These are phyloP conservation scores for Parazoanthus darwini DNA, from an alignment of 92 coral and sea anemone genomes.

Conservation along the genomic window DNA sequence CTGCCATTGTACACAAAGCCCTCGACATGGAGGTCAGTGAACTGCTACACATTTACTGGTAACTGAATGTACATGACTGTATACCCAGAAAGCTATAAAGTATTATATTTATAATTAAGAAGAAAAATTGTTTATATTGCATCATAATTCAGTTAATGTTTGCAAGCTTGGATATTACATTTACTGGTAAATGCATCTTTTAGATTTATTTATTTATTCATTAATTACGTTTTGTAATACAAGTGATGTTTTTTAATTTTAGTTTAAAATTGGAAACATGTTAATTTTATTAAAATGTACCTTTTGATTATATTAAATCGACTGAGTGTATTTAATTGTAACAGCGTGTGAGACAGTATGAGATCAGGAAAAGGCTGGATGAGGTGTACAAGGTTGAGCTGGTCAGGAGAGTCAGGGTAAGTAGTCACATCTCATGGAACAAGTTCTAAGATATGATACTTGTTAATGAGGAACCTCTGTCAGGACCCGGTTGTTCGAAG, in stretches of 20 bases:
- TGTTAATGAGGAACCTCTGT: too few species aligned
- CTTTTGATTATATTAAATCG: neutral
- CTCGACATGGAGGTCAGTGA: conserved; percentile 89
- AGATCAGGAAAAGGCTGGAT: conserved; percentile 90
- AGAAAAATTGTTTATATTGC: neutral
- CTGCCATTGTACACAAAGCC: conserved; percentile 98
- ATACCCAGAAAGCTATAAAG: neutral
- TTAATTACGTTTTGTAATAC: too few species aligned
- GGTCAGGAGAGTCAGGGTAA: conserved; percentile 92
- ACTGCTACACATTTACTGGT: neutral
- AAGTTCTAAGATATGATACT: neutral
- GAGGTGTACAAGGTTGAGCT: conserved; percentile 91
- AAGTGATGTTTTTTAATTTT: too few species aligned
- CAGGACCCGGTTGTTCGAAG: too few species aligned
- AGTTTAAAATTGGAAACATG: too few species aligned
- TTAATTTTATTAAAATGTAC: too few species aligned
- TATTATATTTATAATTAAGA: neutral
- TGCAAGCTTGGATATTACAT: too few species aligned
- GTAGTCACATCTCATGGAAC: neutral
- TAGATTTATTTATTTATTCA: too few species aligned
- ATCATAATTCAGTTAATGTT: too few species aligned
- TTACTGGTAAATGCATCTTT: too few species aligned
- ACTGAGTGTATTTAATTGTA: neutral
- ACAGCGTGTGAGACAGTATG: conserved; percentile 88
- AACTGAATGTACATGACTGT: too few species aligned